Base-by-base conservation (phyloP, 1,140 invertebrate species). In the Manduca sexta region DNA sequence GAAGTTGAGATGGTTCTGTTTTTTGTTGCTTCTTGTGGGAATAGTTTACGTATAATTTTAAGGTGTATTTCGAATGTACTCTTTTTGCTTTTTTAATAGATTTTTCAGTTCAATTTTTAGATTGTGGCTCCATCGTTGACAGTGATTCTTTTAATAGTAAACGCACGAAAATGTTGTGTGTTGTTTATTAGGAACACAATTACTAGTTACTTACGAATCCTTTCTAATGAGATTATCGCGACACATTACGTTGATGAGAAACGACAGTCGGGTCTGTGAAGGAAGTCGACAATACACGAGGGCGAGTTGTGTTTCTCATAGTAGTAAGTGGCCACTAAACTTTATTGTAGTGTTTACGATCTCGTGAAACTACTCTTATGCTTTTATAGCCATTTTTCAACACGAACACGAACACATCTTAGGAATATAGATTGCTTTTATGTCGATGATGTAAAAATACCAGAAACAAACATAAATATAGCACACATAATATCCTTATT, bases 301-400 rank as follows among this genome's bases (percentile, higher is more conserved):
- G 46, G 50, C 40, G 45, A 31, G 41, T 8, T 34, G 12, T 30
- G 49, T 53, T 37, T 50, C 38, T 56, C 42, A 44, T 58, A 48
- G 56, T 52, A 64, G 65, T 70, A 72, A 76, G 73, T 76, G 68
- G 65, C 60, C 51, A 74, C 70, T 76, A 74, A 69, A 74, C 62
- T 72, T 76, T 75, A 75, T 75, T 64, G 66, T 59, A 50, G 58
- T 65, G 70, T 74, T 76, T 76, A 76, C 60, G 65, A 63, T 52
- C 49, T 46, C 15, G 26, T 54, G 54, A 53, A 63, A 61, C 56
- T 65, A 62, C 51, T 53, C 14, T 30, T 26, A 45, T 52, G 41
- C 43, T 60, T 53, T 53, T 53, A 53, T 48, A 53, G 51, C 43
- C 51, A 53, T 48, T 53, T 53, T 53, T 53, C 45, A 45, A 38